phyloP scores from a whole-genome alignment of 2,797 vertebrate species.

The Todus mexicanus region DNA sequence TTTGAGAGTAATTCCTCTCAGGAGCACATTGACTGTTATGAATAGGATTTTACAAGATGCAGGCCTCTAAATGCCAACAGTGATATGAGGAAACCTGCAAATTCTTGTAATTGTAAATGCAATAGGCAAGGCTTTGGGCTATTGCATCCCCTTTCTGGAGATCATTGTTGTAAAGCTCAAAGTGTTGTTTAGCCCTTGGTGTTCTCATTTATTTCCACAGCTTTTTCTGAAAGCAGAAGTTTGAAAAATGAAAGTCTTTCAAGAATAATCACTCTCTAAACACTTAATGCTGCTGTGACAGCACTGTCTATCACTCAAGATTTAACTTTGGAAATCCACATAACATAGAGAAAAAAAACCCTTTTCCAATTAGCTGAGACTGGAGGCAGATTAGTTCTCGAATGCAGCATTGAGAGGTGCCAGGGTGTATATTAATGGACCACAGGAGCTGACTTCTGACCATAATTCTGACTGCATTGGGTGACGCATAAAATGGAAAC shows the following conservation, averaged over 20 bases:
- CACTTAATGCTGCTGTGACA: constrained; percentile 78
- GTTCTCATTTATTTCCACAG: constrained; percentile 64
- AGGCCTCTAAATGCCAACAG: constrained; percentile 39
- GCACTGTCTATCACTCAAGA: constrained; percentile 77
- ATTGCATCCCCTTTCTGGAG: constrained; percentile 46
- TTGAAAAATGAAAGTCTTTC: constrained; percentile 73
- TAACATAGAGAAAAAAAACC: constrained; percentile 57
- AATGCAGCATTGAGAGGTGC: constrained; percentile 27
- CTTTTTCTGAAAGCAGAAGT: constrained; percentile 56
- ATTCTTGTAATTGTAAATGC: constrained; percentile 51
- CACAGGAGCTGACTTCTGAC: constrained; percentile 17
- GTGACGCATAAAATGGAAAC: not conserved
- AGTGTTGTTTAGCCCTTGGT: constrained; percentile 59
- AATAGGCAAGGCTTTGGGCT: constrained; percentile 36
- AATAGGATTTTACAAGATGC: constrained; percentile 62
- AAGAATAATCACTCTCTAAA: constrained; percentile 75
- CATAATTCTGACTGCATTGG: not conserved
- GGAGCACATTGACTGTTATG: constrained; percentile 66
- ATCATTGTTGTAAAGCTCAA: constrained; percentile 28
- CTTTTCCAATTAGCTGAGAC: constrained; percentile 72
- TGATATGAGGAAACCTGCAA: constrained; percentile 29
- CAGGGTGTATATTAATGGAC: constrained; percentile 45
- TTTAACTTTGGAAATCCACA: constrained; percentile 74
- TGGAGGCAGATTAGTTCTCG: constrained; percentile 66
- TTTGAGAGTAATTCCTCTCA: constrained; percentile 69